Evolutionary conservation across 2,113 vertebrate species (phyloP).

Genomic region (Prietella phreatophila): DNA sequence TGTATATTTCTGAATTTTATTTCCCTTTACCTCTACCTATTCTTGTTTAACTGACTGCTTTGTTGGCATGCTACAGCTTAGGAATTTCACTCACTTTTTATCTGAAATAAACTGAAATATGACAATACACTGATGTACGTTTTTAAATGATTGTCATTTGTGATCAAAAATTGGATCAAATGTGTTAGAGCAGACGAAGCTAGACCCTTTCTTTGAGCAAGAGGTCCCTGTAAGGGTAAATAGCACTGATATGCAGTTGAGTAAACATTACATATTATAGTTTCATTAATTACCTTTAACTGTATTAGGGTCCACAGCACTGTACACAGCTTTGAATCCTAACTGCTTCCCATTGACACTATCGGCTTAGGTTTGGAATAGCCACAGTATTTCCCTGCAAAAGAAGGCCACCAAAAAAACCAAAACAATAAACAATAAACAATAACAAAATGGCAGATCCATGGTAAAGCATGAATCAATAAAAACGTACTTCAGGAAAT

Average conservation of each 20-base stretch:
- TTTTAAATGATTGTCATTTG: background rate
- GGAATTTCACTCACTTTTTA: background rate
- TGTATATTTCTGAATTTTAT: background rate
- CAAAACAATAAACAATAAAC: background rate
- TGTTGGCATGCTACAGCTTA: background rate
- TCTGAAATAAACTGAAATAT: background rate
- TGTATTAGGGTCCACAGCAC: constrained; percentile 61
- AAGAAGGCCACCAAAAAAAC: background rate
- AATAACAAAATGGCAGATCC: background rate
- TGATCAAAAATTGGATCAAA: background rate
- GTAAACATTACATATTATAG: background rate
- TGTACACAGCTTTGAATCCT: constrained; percentile 73
- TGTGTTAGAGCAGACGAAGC: background rate
- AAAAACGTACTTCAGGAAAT: background rate
- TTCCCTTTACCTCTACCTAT: background rate
- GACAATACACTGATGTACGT: background rate
- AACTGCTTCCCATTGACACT: constrained; percentile 67
- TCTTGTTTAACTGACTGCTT: background rate
- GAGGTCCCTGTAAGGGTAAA: background rate
- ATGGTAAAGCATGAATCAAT: background rate
- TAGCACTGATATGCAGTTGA: background rate
- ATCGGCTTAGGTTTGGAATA: constrained; percentile 62
- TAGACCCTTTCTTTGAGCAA: background rate
- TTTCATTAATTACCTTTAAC: constrained; percentile 60
- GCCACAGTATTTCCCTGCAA: constrained; percentile 73